Conservation (phyloP, 53 echinoderm and acorn worm genomes). For the Paracentrotus lividus region DNA sequence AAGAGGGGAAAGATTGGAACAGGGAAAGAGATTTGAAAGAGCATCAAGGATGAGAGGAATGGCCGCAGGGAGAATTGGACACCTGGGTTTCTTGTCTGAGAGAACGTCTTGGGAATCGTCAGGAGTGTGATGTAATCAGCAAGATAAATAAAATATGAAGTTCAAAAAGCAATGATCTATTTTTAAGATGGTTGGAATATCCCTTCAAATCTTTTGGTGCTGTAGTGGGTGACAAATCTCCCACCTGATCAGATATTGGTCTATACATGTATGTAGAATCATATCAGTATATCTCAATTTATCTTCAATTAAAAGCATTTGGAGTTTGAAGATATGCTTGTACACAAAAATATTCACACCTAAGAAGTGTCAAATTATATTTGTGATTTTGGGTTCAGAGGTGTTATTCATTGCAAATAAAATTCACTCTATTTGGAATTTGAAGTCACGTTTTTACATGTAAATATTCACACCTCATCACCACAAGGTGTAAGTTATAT, state of each 20-base stretch:
- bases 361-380: background rate
- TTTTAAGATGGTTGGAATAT: conserved; percentile 49
- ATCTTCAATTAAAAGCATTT: background rate
- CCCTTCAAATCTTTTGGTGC: conserved; percentile 18
- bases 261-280: background rate
- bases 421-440: too few relatives aligned
- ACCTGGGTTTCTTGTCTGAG: conserved; percentile 61
- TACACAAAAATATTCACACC: conserved; percentile 6
- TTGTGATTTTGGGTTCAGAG: background rate
- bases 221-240: conserved; percentile 31
- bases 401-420: too few relatives aligned
- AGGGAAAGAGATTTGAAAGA: conserved; percentile 57
- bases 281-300: background rate
- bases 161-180: conserved; percentile 65
- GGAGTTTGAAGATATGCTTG: conserved; percentile 12
- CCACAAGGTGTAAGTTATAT: too few relatives aligned
- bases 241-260: conserved; percentile 18
- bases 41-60: background rate
- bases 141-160: conserved; percentile 64
- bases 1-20: background rate
- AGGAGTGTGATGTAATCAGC: conserved; percentile 69
- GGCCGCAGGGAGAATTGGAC: conserved; percentile 51
- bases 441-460: too few relatives aligned
- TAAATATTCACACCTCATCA: too few relatives aligned
- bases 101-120: conserved; percentile 17